Conservation (phyloP, 2,888 invertebrate species). For the Operophtera brumata region DNA sequence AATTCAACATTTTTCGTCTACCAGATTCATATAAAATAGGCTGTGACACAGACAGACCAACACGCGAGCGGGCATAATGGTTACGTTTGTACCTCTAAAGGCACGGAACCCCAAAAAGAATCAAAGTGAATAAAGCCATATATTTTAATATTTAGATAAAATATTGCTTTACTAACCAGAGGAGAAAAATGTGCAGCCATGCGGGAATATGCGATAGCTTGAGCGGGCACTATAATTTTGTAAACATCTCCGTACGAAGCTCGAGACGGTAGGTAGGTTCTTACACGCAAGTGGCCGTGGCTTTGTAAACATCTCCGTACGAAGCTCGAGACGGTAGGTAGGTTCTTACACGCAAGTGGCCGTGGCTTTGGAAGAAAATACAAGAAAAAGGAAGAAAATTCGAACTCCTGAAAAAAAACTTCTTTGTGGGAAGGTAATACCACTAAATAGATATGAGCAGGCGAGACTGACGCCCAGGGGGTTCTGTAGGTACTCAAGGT, state of each 20-base stretch:
- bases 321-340: constrained; percentile 1
- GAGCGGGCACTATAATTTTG: constrained; percentile 9
- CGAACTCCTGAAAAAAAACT: not conserved
- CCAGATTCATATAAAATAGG: no score
- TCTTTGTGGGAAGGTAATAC: no score
- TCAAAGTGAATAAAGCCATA: no score
- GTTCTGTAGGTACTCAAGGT: no score
- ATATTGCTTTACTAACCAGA: constrained; percentile 1
- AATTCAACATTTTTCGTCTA: no score
- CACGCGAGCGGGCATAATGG: no score
- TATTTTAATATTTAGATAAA: constrained; percentile 2
- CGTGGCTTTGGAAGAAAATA: not conserved
- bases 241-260: constrained; percentile 2
- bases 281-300: not conserved
- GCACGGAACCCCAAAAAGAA: no score
- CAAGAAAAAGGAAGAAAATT: not conserved
- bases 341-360: not conserved
- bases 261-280: not conserved
- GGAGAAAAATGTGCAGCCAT: constrained; percentile 9
- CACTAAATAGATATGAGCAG: no score
- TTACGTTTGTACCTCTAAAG: no score
- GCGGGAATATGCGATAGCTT: constrained; percentile 10
- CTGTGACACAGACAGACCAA: no score
- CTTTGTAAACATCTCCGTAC: constrained; percentile 6
- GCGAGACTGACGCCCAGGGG: no score